Conservation (phyloP, 2,113 vertebrate species). For the Gymnocephalus cernua region DNA sequence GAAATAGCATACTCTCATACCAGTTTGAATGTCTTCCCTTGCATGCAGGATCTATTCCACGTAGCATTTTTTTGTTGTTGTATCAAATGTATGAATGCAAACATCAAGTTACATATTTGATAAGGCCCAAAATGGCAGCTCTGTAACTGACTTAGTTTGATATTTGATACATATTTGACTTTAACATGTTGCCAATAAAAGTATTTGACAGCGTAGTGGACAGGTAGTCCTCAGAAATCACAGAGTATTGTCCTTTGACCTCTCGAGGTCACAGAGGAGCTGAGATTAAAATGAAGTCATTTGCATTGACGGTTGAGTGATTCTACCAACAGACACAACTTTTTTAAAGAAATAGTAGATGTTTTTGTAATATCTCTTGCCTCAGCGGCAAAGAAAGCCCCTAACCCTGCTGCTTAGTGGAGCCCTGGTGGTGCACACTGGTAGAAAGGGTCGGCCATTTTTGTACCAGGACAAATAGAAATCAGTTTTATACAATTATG, state of each 20-base stretch:
- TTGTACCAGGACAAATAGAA: background rate
- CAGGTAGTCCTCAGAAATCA: constrained; percentile 26
- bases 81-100: background rate
- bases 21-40: background rate
- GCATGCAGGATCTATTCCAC: background rate
- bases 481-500: background rate
- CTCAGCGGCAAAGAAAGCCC: background rate
- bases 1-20: background rate
- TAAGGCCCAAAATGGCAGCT: background rate
- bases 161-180: background rate
- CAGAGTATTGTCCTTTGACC: constrained; percentile 46
- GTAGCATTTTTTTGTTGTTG: background rate
- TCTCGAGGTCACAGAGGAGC: constrained; percentile 45
- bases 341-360: background rate
- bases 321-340: background rate
- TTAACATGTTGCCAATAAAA: constrained; percentile 3
- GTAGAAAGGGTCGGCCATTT: background rate
- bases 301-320: constrained; percentile 4
- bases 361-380: background rate
- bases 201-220: background rate
- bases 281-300: constrained; percentile 41
- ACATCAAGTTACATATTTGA: background rate
- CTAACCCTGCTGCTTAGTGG: background rate
- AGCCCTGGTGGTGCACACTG: background rate
- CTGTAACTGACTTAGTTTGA: background rate